Conservation (phyloP, 1,140 invertebrate genomes). For the Alviniconcha marisindica region DNA sequence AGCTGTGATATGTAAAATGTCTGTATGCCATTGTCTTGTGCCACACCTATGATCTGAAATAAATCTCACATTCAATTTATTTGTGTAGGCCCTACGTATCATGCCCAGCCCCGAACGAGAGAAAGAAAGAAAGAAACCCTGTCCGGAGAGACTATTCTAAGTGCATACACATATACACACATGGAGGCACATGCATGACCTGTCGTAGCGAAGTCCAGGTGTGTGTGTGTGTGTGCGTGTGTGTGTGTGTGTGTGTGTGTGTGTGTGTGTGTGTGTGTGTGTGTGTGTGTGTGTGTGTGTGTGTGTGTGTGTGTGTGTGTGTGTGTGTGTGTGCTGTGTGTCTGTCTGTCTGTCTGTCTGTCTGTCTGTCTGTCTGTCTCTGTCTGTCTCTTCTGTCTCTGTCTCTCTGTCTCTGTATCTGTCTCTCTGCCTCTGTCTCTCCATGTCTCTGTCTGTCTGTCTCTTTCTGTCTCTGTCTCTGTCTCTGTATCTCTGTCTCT, state of each 20-base stretch:
- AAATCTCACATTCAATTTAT: not conserved
- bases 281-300: too few species aligned
- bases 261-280: too few species aligned
- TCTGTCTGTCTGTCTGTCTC: not conserved
- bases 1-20: not conserved
- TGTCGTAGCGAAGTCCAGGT: too few species aligned
- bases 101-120: too few species aligned
- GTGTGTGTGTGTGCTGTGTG: not conserved
- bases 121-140: too few species aligned
- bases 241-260: too few species aligned
- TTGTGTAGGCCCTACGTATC: not conserved
- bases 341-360: not conserved
- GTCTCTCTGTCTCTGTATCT: not conserved
- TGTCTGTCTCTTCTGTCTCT: not conserved
- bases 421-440: not conserved
- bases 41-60: not conserved
- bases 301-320: too few species aligned
- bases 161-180: too few species aligned
- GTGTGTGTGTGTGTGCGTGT: too few species aligned
- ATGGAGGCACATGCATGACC: too few species aligned
- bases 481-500: conserved; percentile 6
- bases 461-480: conserved; percentile 12
- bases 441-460: not conserved
- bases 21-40: not conserved
- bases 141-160: too few species aligned